Conservation (phyloP, 2,888 invertebrate genomes). For the Tridacna crocea region DNA sequence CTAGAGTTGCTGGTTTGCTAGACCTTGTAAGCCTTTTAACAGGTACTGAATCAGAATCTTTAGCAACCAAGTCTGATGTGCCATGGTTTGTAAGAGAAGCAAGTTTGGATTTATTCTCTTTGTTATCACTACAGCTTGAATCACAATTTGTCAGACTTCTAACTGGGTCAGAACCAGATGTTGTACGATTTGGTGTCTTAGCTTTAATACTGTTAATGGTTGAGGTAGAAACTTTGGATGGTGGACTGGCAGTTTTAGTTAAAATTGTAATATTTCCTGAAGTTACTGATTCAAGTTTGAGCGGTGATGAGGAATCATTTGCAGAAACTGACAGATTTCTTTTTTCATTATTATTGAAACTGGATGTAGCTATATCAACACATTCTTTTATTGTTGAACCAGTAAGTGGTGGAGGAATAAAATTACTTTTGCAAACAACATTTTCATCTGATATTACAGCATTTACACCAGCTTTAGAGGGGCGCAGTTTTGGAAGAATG, state of each 20-base stretch:
- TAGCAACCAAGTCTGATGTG: background rate
- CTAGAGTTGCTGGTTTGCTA: constrained; percentile 15
- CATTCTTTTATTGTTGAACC: background rate
- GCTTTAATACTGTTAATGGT: too few species aligned
- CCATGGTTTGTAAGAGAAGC: background rate
- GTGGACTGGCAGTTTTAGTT: too few species aligned
- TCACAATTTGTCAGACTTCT: background rate
- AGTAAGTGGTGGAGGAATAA: background rate
- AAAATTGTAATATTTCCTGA: too few species aligned
- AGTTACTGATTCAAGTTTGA: background rate
- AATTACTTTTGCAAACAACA: background rate
- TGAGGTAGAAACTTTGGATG: too few species aligned
- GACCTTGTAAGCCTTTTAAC: constrained; percentile 4
- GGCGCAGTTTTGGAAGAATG: constrained; percentile 37
- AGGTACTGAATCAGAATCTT: background rate
- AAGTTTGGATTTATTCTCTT: constrained; percentile 3
- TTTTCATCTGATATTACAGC: background rate
- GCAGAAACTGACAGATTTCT: background rate
- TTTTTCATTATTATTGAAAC: background rate
- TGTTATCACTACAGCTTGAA: background rate
- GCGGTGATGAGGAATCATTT: background rate
- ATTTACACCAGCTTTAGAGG: too few species aligned
- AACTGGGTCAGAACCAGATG: background rate
- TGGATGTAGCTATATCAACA: background rate
- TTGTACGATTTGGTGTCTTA: background rate